Evolutionary conservation across 2,888 invertebrate genomes (phyloP), one percentile per base, ranked within the genome.

Genomic region (Epirrhoe alternata): DNA sequence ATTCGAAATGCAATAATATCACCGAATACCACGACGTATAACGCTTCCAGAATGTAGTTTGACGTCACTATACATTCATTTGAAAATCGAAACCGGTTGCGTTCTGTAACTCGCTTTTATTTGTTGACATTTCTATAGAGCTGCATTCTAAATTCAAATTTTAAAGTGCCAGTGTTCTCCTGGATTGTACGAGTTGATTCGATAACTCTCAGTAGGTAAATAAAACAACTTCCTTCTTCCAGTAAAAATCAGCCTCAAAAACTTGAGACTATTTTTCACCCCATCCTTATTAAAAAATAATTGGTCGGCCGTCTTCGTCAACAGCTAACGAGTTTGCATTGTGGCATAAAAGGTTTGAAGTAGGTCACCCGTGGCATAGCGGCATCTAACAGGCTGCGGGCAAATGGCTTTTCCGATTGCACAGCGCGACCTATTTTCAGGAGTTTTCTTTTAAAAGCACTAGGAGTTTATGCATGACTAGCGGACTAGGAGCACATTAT

Each of bases 291-390:
- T 59, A 63, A 63, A 60, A 63, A 63, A 60, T 56, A 62, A 62
- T 62, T 67, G 63, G 35, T 45, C 10, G 61, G 47, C 42, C 50
- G 35, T 56, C 53, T 45, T 17, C 74, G 71, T 67, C 72, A 24
- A 24, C 24, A 38, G 72, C 78, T 86, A 85, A 86, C 80, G 83
- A 86, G 84, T 79, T 83, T 81, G 80, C 79, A 86, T 82, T 84
- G 85, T 81, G 77, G 78, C 77, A 74, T 78, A 80, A 82, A 84
- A 82, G 77, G 76, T 72, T 57, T 63, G 75, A 84, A 85, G 76
- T 86, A 75, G 88, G 88, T 86, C 87, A 83, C 72, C 75, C 77
- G 80, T 80, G 82, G 62, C 57, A 45, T 54, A 64, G 54, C 45
- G 61, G 51, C 57, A 35, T 38, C 53, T 53, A 61, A 50, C 53